These are phyloP conservation scores for Trichoplusia ni DNA, from an alignment of 1,140 invertebrate genomes.

Conservation along the genomic window DNA sequence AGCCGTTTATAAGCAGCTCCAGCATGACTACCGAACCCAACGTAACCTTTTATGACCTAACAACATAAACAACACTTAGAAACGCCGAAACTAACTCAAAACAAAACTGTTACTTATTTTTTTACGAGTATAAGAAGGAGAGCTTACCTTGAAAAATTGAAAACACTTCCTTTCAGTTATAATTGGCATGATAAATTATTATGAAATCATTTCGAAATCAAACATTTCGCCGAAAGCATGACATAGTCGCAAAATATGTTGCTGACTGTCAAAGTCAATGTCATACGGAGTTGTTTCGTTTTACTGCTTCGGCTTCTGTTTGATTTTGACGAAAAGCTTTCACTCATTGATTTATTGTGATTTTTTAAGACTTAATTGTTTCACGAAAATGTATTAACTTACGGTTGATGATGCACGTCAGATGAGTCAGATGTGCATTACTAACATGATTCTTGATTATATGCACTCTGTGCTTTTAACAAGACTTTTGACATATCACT, in stretches of 20 bases:
- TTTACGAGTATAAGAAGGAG: neutral
- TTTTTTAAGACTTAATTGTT: too few species aligned
- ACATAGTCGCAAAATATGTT: neutral
- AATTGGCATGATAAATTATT: neutral
- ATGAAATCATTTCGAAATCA: constrained; percentile 3
- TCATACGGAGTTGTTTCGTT: neutral
- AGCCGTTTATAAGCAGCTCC: constrained; percentile 60
- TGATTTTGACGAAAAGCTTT: too few species aligned
- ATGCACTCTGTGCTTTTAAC: neutral
- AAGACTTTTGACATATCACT: too few species aligned
- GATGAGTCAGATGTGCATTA: too few species aligned
- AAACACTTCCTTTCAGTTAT: neutral
- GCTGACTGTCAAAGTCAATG: neutral
- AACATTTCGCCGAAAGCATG: neutral
- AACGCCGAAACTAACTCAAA: neutral
- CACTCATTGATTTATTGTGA: too few species aligned
- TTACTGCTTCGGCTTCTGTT: neutral
- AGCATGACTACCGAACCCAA: constrained; percentile 23
- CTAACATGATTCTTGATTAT: too few species aligned
- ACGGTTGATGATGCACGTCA: too few species aligned
- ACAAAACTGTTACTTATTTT: neutral
- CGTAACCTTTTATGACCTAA: constrained; percentile 29
- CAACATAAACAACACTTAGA: constrained; percentile 21
- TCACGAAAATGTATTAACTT: too few species aligned
- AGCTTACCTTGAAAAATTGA: neutral